phyloP scores from a whole-genome alignment of 2,888 invertebrate species.

The Cryptocephalus primarius region DNA sequence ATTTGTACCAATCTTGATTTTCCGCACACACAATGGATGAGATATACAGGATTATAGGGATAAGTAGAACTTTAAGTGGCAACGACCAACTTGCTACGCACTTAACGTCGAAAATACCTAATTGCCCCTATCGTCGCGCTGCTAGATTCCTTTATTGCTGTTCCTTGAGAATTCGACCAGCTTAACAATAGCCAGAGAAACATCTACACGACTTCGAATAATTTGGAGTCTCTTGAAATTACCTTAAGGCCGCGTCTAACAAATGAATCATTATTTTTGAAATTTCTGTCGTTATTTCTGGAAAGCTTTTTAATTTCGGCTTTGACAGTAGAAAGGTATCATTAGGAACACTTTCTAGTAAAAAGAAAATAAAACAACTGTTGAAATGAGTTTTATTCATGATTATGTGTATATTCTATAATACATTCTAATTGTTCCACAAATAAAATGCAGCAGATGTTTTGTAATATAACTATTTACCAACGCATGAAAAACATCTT shows the following conservation, averaged over 20 bases:
- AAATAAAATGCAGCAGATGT: too few species aligned
- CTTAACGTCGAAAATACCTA: constrained; percentile 21
- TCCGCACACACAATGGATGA: constrained; percentile 20
- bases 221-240: neutral
- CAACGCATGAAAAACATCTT: too few species aligned
- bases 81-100: constrained; percentile 15
- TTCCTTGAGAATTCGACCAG: constrained; percentile 4
- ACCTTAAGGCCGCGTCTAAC: neutral
- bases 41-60: constrained; percentile 25
- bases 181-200: neutral
- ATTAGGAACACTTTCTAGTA: too few species aligned
- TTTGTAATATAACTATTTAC: too few species aligned
- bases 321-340: too few species aligned
- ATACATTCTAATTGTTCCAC: too few species aligned
- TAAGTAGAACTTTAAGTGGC: constrained; percentile 21
- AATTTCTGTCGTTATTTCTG: too few species aligned
- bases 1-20: constrained; percentile 24
- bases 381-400: too few species aligned
- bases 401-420: too few species aligned
- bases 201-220: neutral
- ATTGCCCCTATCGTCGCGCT: constrained; percentile 16
- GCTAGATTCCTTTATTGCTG: constrained; percentile 10
- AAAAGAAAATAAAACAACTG: too few species aligned
- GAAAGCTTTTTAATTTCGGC: too few species aligned
- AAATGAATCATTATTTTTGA: too few species aligned